Conservation (phyloP, 2,888 invertebrate species). For the Cryptus viduatorius region DNA sequence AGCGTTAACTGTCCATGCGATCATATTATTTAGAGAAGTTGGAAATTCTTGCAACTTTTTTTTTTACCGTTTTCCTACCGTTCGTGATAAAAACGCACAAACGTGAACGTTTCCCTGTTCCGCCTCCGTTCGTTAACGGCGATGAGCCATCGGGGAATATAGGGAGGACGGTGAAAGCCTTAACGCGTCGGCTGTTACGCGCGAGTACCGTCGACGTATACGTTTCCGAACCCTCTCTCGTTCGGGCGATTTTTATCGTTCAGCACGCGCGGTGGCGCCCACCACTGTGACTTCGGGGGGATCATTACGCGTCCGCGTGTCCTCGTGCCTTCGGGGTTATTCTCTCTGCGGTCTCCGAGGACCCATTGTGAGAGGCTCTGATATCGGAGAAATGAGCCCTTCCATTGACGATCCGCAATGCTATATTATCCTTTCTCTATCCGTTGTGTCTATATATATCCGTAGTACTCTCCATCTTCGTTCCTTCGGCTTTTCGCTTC, state of each 20-base stretch:
- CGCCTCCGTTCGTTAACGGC: conserved; percentile 31
- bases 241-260: conserved; percentile 60
- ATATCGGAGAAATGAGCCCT: conserved; percentile 45
- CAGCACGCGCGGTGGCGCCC: neutral
- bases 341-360: conserved; percentile 49
- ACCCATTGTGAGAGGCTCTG: conserved; percentile 39
- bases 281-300: conserved; percentile 21
- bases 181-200: conserved; percentile 35
- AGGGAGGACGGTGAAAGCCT: neutral
- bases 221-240: neutral
- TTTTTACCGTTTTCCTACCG: no score
- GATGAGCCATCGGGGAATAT: conserved; percentile 21
- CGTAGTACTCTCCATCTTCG: neutral
- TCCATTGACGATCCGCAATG: conserved; percentile 1
- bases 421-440: neutral
- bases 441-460: conserved; percentile 15
- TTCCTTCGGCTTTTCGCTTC: neutral
- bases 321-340: conserved; percentile 5
- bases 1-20: no score
- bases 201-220: neutral
- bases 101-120: no score
- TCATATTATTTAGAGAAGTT: no score
- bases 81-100: no score
- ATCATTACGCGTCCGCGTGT: conserved; percentile 27
- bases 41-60: no score